Base-by-base conservation (phyloP, 2,888 invertebrate species). In the Pantelozetes paolii region DNA sequence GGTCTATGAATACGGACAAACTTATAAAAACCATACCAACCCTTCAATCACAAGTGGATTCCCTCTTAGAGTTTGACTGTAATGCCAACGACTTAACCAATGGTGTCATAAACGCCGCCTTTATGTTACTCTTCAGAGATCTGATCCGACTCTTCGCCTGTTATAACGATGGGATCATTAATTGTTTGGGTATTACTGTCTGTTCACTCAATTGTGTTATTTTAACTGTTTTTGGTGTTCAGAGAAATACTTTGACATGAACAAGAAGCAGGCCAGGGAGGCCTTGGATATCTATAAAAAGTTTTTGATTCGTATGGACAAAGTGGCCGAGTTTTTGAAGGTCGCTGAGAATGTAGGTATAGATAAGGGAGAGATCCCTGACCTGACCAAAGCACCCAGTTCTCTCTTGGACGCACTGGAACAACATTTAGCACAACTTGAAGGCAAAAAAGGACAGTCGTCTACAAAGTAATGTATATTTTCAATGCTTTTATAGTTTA, bases 211-310 rank as follows among this genome's bases (percentile, higher is more conserved):
- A 18, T 45, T 45, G 36, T 5, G 5, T 36, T 36, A n/a, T n/a
- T n/a, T 23, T 62, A 64, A 64, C 40, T 71, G 15, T 67, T 71
- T 97, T 81, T 98, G 98, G 85, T 45, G 13, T 30, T 23, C 73
- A 67, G 98, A 99, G 86, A 98, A 99, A 85, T 99, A 94, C 86
- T 99, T 99, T 84, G 96, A 97, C 83, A 98, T 99, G 97, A 97
- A 97, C 85, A 98, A 98, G 84, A 99, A 99, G 85, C 94, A 97
- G 83, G 94, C 94, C 81, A 89, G 94, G 79, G 97, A 99, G 81
- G 97, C 96, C 79, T 87, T 99, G 83, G 98, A 99, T 82, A 89
- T 97, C 81, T 99, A 99, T 85, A 99, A 97, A 85, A 95, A 94
- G 85, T 99, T 99, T 86, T 88, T 99, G 81, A 92, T 94, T 79